Base-by-base conservation (phyloP, 2,113 vertebrate species). In the Lates calcarifer region DNA sequence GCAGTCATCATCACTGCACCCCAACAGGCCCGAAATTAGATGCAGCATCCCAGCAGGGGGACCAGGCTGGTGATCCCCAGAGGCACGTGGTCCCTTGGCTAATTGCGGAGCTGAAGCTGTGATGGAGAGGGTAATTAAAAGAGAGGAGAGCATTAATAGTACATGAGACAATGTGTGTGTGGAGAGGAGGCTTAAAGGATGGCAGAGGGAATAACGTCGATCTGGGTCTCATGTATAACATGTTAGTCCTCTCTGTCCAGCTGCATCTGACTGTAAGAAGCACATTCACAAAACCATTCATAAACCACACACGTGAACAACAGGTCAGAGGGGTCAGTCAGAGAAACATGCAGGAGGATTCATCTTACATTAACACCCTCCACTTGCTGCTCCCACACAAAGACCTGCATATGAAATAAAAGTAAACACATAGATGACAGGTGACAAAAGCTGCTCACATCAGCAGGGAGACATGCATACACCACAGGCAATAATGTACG, bases 71-170 rank as follows among this genome's bases (percentile, higher is more conserved):
- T 66, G 78, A 73, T 86, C 67, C 89, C 82, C 45, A 55, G 73
- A 78, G 86, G 49, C 58, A 85, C 22, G 18, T 62, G 71, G 74
- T 77, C 77, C 66, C 58, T 17, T 39, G 66, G 69, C 60, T 86
- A 81, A 93, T 87, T 77, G 81, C 87, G 35, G 67, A 78, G 73
- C 84, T 60, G 82, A 90, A 33, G 75, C 82, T 81, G 85, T 91
- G 87, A 88, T 91, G 89, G 74, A 87, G 87, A 84, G 74, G 87
- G 79, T 91, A 90, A 92, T 92, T 90, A 91, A 86, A 87, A 72
- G 86, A 89, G 86, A 92, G 82, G 71, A 88, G 79, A 62, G 69
- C 79, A 89, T 92, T 90, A 90, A 91, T 86, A 86, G 79, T 90
- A 58, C 79, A 91, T 88, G 75, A 89, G 70, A 67, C 74, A 15